Evolutionary conservation across 2,797 vertebrate species (phyloP), one percentile per base, ranked within the genome.

Genomic region (Argya squamiceps): DNA sequence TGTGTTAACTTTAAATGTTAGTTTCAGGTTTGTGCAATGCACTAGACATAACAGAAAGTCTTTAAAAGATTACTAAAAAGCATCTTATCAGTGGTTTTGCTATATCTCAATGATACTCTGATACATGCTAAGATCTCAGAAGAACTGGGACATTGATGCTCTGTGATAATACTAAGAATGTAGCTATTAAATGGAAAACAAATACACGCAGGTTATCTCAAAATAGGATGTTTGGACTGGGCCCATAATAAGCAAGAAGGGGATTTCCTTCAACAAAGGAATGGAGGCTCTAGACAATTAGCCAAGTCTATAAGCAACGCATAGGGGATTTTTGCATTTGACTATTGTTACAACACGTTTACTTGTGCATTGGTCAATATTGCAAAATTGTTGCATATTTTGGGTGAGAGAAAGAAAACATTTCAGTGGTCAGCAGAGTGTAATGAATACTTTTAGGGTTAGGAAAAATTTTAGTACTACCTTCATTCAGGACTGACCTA

Each of bases 321-420:
- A 37, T 2, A 46, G 34, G 88, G 62, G 49, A 77, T 80, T 83
- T 93, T 74, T 77, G 60, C 34, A 53, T 91, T 84, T 82, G 14
- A 27, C 37, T 78, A 17, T 56, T 86, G 56, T 43, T 74, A 36
- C 56, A 74, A 13, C 14, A 56, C 0, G 0, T 68, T 91, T 53
- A 62, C 36, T 84, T 75, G 34, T 62, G 22, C 4, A 0, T 50
- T 88, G 55, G 80, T 88, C 80, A 88, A 39, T 68, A 75, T 34
- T 94, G 73, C 69, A 78, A 86, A 78, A 92, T 13, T 23, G 13
- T 68, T 88, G 30, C 49, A 19, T 43, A 43, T 41, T 78, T 71
- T 64, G 73, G 6, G 27, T 64, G 49, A 95, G 62, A 94, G 82
- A 84, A 94, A 85, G 34, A 93, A 94, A 93, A 83, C 8, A 46